A percentile compares a stretch with the other conserved stretches of the same genome.
Conservation (phyloP, 2,888 invertebrate species). For the Xestia ashworthii region DNA sequence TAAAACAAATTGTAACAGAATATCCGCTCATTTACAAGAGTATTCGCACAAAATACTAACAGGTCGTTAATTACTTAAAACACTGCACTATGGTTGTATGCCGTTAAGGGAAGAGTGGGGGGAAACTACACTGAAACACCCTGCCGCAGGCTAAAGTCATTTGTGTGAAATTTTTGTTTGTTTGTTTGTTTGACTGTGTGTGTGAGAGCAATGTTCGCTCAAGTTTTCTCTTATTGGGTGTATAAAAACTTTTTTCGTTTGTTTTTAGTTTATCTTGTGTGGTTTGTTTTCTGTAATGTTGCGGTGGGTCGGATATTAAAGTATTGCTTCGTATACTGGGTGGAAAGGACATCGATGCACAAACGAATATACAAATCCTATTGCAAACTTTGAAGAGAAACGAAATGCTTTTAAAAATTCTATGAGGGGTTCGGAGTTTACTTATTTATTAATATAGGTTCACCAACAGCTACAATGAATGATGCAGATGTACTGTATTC, state of each 20-base stretch:
- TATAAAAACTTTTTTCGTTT: conserved; percentile 8
- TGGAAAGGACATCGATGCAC: too few species aligned
- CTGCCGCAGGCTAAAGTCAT: conserved; percentile 45
- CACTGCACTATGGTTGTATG: conserved; percentile 35
- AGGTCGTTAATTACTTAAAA: conserved; percentile 56
- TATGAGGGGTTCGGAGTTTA: too few species aligned
- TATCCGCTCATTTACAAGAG: conserved; percentile 25
- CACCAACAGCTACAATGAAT: too few species aligned
- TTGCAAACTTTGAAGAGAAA: too few species aligned
- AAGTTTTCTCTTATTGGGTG: conserved; percentile 22
- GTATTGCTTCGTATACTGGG: not conserved
- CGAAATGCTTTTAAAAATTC: too few species aligned
- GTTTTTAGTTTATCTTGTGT: not conserved
- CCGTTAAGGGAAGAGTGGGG: conserved; percentile 1
- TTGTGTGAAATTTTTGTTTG: conserved; percentile 40
- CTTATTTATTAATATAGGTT: too few species aligned
- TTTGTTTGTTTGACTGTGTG: conserved; percentile 24
- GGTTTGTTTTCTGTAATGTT: not conserved
- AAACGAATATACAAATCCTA: too few species aligned
- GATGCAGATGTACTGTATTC: too few species aligned
- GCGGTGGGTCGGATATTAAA: not conserved
- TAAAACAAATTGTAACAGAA: conserved; percentile 11
- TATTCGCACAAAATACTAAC: conserved; percentile 35
- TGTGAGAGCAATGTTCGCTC: conserved; percentile 21
- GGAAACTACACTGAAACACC: conserved; percentile 34